A percentile compares a stretch with the other conserved stretches of the same genome.
Evolutionary conservation across 2,113 vertebrate species (phyloP).

Genomic region (Sceloporus undulatus): DNA sequence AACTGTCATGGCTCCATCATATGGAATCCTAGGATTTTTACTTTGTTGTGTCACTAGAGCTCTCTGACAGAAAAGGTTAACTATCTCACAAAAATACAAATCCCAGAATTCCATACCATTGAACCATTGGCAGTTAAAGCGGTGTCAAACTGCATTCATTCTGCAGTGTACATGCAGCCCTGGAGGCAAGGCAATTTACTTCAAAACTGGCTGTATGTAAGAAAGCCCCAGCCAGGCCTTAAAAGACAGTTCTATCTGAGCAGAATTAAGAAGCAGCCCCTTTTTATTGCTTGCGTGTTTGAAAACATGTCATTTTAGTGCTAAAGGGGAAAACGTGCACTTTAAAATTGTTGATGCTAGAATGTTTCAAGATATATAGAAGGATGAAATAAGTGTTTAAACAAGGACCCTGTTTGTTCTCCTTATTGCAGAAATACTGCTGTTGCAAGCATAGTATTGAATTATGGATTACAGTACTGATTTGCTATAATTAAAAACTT

Average conservation of each 20-base stretch:
- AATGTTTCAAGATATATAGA: not conserved
- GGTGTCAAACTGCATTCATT: no score
- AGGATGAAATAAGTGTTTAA: not conserved
- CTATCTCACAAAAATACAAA: no score
- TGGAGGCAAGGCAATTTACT: not conserved
- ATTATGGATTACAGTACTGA: not conserved
- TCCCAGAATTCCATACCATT: no score
- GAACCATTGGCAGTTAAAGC: no score
- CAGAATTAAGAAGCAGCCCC: not conserved
- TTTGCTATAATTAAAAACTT: conserved; percentile 17
- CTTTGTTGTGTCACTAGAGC: no score
- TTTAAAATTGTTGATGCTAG: not conserved
- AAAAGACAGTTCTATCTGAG: not conserved
- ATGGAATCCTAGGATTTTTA: no score
- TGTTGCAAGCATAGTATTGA: not conserved
- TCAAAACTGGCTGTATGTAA: not conserved
- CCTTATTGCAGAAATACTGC: not conserved
- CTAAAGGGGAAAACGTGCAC: not conserved
- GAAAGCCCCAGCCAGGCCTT: not conserved
- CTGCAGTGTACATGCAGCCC: no score
- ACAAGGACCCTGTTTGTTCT: not conserved
- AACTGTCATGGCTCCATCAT: no score
- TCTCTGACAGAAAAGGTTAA: no score
- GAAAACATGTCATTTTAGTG: not conserved
- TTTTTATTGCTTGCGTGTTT: not conserved